phyloP scores from a whole-genome alignment of 2,797 vertebrate genomes.

The Ambastaia sidthimunki region DNA sequence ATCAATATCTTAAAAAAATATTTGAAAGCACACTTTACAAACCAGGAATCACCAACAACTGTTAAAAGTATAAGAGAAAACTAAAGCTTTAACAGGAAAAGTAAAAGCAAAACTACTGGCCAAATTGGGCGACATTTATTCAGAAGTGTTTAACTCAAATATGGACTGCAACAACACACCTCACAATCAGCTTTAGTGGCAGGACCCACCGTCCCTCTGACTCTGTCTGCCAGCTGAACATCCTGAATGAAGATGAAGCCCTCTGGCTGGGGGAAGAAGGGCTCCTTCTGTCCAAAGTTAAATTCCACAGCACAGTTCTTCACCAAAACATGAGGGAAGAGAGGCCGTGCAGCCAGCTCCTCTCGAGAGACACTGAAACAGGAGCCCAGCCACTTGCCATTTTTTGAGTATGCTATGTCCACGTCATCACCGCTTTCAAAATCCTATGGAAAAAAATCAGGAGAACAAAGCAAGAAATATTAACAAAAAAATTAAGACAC shows the following conservation, averaged over 20 bases:
- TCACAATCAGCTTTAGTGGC: conserved; percentile 88
- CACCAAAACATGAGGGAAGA: conserved; percentile 87
- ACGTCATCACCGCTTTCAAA: conserved; percentile 85
- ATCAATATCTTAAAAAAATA: conserved; percentile 83
- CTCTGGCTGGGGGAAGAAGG: conserved; percentile 83
- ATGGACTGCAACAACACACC: conserved; percentile 56
- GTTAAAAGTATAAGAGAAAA: neutral
- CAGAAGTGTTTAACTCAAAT: neutral
- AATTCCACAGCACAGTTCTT: conserved; percentile 91
- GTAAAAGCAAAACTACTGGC: too few species aligned
- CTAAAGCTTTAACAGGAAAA: neutral
- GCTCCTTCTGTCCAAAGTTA: conserved; percentile 89
- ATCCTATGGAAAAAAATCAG: conserved; percentile 57
- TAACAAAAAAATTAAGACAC: too few species aligned
- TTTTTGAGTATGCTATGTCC: conserved; percentile 87
- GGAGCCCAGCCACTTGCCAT: conserved; percentile 84
- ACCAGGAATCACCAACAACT: neutral
- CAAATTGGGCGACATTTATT: neutral
- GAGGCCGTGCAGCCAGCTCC: conserved; percentile 76
- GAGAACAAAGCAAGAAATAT: too few species aligned
- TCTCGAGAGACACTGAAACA: conserved; percentile 84
- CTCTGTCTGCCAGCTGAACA: conserved; percentile 80
- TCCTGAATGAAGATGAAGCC: conserved; percentile 86
- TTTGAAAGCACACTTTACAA: neutral
- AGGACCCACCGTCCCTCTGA: conserved; percentile 84